A percentile compares a stretch with the other conserved stretches of the same genome.
Evolutionary conservation across 2,797 vertebrate genomes (phyloP).

Genomic region (Hipposideros larvatus): DNA sequence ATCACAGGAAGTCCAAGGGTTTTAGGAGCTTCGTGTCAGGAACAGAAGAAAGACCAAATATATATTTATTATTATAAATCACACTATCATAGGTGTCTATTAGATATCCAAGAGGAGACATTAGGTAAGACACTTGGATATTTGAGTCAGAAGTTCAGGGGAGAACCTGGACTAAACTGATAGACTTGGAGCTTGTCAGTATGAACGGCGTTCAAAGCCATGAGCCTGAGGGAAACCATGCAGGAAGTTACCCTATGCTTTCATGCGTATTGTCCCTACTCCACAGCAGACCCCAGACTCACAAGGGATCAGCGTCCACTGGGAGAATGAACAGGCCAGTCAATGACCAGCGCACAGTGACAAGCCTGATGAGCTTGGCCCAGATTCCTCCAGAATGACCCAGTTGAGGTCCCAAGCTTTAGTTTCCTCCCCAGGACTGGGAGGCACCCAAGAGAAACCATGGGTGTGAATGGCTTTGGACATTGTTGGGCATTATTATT

Average conservation of each 20-base stretch:
- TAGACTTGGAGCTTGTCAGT: not conserved
- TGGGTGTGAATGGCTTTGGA: not conserved
- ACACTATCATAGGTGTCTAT: not conserved
- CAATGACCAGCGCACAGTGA: no score
- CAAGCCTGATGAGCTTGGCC: not conserved
- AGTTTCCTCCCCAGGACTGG: not conserved
- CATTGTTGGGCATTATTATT: not conserved
- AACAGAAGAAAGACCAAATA: not conserved
- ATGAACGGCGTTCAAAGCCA: not conserved
- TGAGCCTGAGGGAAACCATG: not conserved
- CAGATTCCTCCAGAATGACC: not conserved
- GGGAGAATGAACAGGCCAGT: not conserved
- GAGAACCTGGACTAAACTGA: not conserved
- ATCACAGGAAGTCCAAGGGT: not conserved
- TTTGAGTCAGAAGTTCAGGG: not conserved
- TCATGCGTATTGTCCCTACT: not conserved
- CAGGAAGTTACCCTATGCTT: not conserved
- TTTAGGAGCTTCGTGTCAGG: not conserved
- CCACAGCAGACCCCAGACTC: not conserved
- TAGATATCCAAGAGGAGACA: not conserved
- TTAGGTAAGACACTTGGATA: not conserved
- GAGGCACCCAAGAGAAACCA: not conserved
- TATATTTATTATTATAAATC: not conserved
- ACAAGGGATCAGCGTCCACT: not conserved
- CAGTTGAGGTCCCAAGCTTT: not conserved